Base-by-base conservation (phyloP, 2,888 invertebrate genomes). In the Acronicta psi region DNA sequence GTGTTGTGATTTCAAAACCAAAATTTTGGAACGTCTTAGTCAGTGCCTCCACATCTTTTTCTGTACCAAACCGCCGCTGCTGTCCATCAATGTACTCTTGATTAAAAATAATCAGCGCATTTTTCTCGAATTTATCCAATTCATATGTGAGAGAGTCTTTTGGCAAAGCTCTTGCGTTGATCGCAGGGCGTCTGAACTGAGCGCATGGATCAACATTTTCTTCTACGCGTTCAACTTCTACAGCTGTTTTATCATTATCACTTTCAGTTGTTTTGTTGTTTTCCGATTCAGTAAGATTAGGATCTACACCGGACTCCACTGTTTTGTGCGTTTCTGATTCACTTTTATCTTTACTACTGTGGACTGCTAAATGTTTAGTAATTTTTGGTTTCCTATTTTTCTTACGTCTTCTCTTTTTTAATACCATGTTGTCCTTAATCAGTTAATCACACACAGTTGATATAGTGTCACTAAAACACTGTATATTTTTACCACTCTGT, bases 81-180 rank as follows among this genome's bases (percentile, higher is more conserved):
- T 84, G 83, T 0, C 85, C 88, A n/a, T 79, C 77, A 25, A 90
- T 73, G 16, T 83, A 80, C 44, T 82, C 80, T 55, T 91, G 91
- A 74, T 92, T 91, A 36, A 92, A 88, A 51, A 92, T 89, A 9
- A 91, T 62, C 20, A 92, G 50, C n/a, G 75, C 81, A 46, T 91
- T 86, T 63, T 89, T 88, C n/a, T 86, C 77, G 75, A 89, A 92
- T 2, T 60, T 86, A 64, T 92, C 91, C 43, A 92, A 64, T 77
- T 88, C 83, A 49, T 92, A 92, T 0, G 92, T 91, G 0, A 62
- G 34, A 0, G 87, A 86, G 13, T 81, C 45, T 65, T 83, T 87
- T 2, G 77, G 44, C 42, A 92, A 64, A 0, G 91, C 88, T 41
- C 65, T 70, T 4, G 47, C 59, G 23, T 77, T 76, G n/a, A 75